Conservation (phyloP, 2,113 vertebrate species). For the Dicerorhinus sumatrensis region DNA sequence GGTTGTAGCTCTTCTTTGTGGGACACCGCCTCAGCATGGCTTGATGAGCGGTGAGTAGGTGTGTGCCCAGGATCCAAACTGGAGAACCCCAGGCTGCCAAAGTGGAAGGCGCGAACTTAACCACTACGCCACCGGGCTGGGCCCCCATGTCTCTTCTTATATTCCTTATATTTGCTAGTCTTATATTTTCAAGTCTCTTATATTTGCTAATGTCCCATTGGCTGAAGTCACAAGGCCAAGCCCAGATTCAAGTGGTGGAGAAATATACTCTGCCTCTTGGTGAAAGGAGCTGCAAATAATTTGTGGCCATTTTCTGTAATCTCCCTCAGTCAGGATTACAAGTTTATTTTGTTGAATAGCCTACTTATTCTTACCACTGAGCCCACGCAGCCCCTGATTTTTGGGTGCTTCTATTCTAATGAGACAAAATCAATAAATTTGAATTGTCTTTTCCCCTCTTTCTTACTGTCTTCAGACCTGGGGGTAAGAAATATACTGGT, state of each 20-base stretch:
- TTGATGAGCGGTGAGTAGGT: too few species aligned
- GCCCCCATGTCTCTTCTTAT: neutral
- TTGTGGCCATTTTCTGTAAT: neutral
- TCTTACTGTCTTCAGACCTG: neutral
- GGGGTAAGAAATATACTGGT: neutral
- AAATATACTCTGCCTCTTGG: neutral
- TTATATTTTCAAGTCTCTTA: neutral
- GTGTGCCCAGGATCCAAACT: too few species aligned
- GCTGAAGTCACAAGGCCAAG: neutral
- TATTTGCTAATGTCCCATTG: neutral
- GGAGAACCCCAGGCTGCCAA: too few species aligned
- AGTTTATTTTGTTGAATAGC: neutral
- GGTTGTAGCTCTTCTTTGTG: too few species aligned
- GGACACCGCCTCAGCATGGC: too few species aligned
- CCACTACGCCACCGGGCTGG: too few species aligned
- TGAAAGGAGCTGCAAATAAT: neutral
- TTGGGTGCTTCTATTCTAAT: constrained; percentile 17
- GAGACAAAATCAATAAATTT: neutral
- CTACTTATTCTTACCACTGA: neutral
- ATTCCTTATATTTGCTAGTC: neutral
- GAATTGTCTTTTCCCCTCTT: neutral
- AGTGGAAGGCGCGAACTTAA: too few species aligned
- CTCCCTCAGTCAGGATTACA: neutral
- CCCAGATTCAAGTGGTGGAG: neutral
- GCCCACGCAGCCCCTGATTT: neutral